Conservation (phyloP, 2,113 vertebrate genomes). For the Zosterops japonicus region DNA sequence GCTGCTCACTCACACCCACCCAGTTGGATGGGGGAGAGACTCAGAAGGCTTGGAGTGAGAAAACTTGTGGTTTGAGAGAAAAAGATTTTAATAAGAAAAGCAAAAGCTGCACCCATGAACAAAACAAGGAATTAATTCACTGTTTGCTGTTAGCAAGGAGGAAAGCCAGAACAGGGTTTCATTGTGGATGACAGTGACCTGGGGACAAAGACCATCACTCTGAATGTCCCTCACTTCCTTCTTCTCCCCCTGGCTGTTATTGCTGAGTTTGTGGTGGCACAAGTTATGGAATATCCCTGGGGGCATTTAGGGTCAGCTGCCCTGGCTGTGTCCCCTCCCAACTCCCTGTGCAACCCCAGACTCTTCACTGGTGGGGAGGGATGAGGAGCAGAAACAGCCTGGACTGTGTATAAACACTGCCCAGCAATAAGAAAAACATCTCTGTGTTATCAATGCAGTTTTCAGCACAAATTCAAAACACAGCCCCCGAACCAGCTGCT, state of each 20-base stretch:
- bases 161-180: not conserved
- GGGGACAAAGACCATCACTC: not conserved
- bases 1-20: fast-evolving
- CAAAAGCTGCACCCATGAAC: not conserved
- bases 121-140: not conserved
- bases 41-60: not conserved
- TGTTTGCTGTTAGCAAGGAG: fast-evolving
- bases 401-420: not conserved
- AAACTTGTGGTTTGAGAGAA: not conserved
- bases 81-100: not conserved
- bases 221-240: not conserved
- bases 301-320: not conserved
- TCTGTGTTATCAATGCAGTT: not conserved
- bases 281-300: not conserved
- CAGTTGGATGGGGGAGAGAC: fast-evolving
- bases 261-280: fast-evolving
- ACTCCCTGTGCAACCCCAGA: fast-evolving
- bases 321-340: not conserved
- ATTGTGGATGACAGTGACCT: fast-evolving
- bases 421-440: not conserved
- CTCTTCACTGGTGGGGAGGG: fast-evolving
- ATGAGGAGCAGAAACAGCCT: not conserved
- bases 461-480: not conserved
- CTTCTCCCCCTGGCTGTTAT: not conserved
- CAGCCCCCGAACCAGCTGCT: fast-evolving